Conservation (phyloP, 2,113 vertebrate species). For the Sisor rabdophorus region DNA sequence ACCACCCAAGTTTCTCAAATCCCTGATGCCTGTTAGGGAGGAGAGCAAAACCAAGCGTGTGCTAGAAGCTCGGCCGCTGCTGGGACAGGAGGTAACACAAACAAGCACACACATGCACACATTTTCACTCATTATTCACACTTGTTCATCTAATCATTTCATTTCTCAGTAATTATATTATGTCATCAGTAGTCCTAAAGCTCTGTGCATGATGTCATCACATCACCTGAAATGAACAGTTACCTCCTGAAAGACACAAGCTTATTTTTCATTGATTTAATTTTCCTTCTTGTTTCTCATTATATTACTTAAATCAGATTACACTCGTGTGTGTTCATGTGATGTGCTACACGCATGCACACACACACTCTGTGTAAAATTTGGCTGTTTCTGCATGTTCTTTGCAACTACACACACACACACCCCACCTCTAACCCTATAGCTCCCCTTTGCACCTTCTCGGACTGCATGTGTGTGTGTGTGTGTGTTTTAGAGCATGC, state of each 20-base stretch:
- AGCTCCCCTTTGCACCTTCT: slow-evolving; percentile 15
- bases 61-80: slow-evolving; percentile 85
- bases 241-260: not conserved
- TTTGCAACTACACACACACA: not conserved
- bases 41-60: slow-evolving; percentile 80
- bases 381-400: slow-evolving; percentile 8
- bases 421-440: slow-evolving; percentile 20
- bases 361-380: not conserved
- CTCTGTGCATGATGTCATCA: not conserved
- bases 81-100: slow-evolving; percentile 84
- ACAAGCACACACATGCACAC: not conserved
- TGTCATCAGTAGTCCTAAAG: not conserved
- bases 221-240: not conserved
- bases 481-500: slow-evolving; percentile 87
- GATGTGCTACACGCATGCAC: not conserved
- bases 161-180: not conserved
- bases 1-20: slow-evolving; percentile 92
- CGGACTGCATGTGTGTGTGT: slow-evolving; percentile 47
- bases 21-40: slow-evolving; percentile 90
- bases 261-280: not conserved
- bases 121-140: slow-evolving; percentile 34
- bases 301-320: not conserved
- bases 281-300: not conserved
- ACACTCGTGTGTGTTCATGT: not conserved
- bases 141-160: not conserved